A percentile compares a stretch with the other conserved stretches of the same genome.
phyloP scores from a whole-genome alignment of 1,140 invertebrate genomes.

The Lethrus apterus region DNA sequence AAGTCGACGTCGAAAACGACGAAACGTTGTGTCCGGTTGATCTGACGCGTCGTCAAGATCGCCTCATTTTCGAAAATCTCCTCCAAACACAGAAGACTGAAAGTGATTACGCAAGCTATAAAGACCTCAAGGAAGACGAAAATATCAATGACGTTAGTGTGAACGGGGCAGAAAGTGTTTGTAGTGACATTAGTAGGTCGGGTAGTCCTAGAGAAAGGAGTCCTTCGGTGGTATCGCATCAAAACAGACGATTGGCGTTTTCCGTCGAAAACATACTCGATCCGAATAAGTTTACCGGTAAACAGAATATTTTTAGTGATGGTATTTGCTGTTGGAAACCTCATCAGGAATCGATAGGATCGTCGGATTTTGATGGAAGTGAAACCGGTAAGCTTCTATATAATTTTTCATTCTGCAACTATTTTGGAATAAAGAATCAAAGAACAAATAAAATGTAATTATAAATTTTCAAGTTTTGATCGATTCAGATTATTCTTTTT shows the following conservation, averaged over 20 bases:
- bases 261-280: constrained; percentile 89
- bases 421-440: no score
- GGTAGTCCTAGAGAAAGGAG: constrained; percentile 37
- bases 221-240: constrained; percentile 39
- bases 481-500: no score
- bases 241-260: constrained; percentile 60
- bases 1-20: constrained; percentile 40
- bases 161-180: constrained; percentile 40
- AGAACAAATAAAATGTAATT: no score
- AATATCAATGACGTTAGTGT: constrained; percentile 24
- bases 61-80: constrained; percentile 27
- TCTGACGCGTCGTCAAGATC: constrained; percentile 38
- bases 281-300: constrained; percentile 81
- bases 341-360: constrained; percentile 42
- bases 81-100: constrained; percentile 24
- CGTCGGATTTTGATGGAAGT: constrained; percentile 45
- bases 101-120: constrained; percentile 31
- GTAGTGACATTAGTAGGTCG: constrained; percentile 42
- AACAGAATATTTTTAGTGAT: constrained; percentile 44
- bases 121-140: constrained; percentile 22
- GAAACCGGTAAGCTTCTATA: constrained; percentile 51
- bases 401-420: no score
- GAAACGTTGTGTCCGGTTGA: constrained; percentile 41
- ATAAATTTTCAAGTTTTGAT: no score
- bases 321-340: constrained; percentile 52